Evolutionary conservation across 2,888 invertebrate species (phyloP), one percentile per base, ranked within the genome.

Genomic region (Hydrotaea cyrtoneurina): DNA sequence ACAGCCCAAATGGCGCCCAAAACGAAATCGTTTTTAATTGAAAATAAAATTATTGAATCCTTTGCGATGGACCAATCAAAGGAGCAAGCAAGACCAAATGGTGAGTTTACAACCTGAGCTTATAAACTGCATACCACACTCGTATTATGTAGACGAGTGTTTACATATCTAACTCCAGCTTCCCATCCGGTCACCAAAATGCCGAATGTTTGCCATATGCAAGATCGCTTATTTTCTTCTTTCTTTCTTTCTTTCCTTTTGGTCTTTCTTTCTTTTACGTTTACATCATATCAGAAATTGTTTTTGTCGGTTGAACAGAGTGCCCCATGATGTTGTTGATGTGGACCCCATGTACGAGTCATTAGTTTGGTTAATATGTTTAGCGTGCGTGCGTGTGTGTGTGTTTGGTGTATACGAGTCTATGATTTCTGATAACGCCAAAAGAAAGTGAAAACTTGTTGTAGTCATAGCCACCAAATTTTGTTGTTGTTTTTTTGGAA

Each of bases 371-470:
- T 82, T 69, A 81, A 85, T 55, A 84, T 78, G 64, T 84, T 78
- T 78, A 62, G 21, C 4, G 55, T 39, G 75, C n/a, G n/a, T n/a
- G n/a, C n/a, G n/a, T n/a, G n/a, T n/a, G n/a, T n/a, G n/a, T n/a
- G n/a, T n/a, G n/a, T n/a, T n/a, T n/a, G n/a, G n/a, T n/a, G 5
- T 17, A 31, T 19, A 43, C 23, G 50, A 26, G 81, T 78, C 73
- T 73, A 77, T 69, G 76, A 82, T 85, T 85, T 85, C 62, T 77
- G 85, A 85, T 85, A 85, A 85, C 79, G 79, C 66, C 69, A 85
- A 85, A n/a, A 59, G 85, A 85, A 82, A 85, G 85, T 85, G 85
- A 82, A 85, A 82, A 85, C 69, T 69, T 46, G 69, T 23, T 21
- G 23, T 23, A 69, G 46, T 23, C 43, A 39, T 43, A 4, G 21